Conservation (phyloP, 2,797 vertebrate species). For the Hoplostethus mediterraneus region DNA sequence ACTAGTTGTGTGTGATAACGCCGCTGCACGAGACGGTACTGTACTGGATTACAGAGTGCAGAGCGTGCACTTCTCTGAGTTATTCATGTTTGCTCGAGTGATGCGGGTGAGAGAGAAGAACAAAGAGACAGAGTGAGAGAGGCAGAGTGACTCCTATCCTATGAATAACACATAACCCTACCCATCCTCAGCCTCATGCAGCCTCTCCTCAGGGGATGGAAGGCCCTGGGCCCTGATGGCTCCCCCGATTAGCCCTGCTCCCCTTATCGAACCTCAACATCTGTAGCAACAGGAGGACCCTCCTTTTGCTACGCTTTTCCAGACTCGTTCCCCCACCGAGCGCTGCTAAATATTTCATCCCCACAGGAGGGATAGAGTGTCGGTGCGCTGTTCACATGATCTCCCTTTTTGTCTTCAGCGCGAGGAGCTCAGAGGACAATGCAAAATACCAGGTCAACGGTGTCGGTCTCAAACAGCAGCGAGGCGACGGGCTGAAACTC, state of each 20-base stretch:
- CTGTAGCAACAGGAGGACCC: slow-evolving; percentile 23
- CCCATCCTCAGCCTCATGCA: slow-evolving; percentile 1
- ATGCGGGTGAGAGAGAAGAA: too few species aligned
- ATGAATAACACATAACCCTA: slow-evolving; percentile 1
- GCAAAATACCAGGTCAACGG: slow-evolving; percentile 49
- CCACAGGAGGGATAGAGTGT: slow-evolving; percentile 55
- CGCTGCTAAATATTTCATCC: slow-evolving; percentile 76
- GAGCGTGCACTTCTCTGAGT: too few species aligned
- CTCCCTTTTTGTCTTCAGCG: slow-evolving; percentile 47
- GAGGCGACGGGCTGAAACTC: slow-evolving; percentile 43
- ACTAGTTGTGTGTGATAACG: neutral
- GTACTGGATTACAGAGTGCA: too few species aligned
- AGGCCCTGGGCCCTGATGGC: neutral
- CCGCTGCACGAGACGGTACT: too few species aligned
- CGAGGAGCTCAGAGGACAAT: slow-evolving; percentile 36
- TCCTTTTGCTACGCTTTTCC: slow-evolving; percentile 33
- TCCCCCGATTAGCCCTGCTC: slow-evolving; percentile 7
- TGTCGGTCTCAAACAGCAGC: slow-evolving; percentile 28
- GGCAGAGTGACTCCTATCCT: neutral
- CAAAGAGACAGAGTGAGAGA: too few species aligned
- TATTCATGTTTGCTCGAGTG: too few species aligned
- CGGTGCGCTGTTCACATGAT: slow-evolving; percentile 51
- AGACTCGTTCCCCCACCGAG: slow-evolving; percentile 24
- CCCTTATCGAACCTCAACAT: slow-evolving; percentile 36
- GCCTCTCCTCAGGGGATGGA: slow-evolving; percentile 12